A percentile compares a stretch with the other conserved stretches of the same genome.
phyloP scores from a whole-genome alignment of 1,140 invertebrate genomes.

The Pseudomyrmex concolor region DNA sequence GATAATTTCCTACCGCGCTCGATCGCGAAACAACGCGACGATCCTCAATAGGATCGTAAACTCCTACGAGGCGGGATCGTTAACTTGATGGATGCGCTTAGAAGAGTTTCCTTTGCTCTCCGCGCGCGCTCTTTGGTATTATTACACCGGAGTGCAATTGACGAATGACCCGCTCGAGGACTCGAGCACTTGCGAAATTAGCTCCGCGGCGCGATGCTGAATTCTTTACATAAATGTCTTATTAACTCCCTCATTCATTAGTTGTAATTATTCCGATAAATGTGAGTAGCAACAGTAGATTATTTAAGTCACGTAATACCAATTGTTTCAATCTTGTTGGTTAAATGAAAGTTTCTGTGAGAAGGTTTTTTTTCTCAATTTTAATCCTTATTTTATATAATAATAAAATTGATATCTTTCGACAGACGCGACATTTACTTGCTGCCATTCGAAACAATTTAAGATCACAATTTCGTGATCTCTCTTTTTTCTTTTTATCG shows the following conservation, averaged over 20 bases:
- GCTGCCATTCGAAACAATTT: too few relatives aligned
- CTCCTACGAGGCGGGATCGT: conserved; percentile 33
- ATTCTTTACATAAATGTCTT: conserved; percentile 15
- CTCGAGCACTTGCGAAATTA: conserved; percentile 1
- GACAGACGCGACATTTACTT: too few relatives aligned
- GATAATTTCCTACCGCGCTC: conserved; percentile 14
- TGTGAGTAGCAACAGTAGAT: too few relatives aligned
- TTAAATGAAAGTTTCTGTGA: too few relatives aligned
- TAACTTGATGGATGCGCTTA: conserved; percentile 49
- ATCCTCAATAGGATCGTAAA: conserved; percentile 33
- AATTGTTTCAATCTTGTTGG: too few relatives aligned
- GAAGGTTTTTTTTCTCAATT: too few relatives aligned
- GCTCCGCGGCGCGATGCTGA: conserved; percentile 11
- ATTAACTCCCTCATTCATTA: conserved; percentile 11
- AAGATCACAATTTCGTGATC: not conserved
- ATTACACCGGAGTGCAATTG: conserved; percentile 25
- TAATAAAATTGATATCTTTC: too few relatives aligned
- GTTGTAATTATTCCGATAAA: not conserved
- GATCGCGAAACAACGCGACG: conserved; percentile 28
- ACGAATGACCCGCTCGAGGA: conserved; percentile 39
- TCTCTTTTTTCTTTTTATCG: not conserved
- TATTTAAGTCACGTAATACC: too few relatives aligned
- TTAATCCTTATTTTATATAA: too few relatives aligned
- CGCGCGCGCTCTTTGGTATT: not conserved
- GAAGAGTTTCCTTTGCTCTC: conserved; percentile 12